Conservation (phyloP, 2,113 vertebrate species). For the Synchiropus splendidus region DNA sequence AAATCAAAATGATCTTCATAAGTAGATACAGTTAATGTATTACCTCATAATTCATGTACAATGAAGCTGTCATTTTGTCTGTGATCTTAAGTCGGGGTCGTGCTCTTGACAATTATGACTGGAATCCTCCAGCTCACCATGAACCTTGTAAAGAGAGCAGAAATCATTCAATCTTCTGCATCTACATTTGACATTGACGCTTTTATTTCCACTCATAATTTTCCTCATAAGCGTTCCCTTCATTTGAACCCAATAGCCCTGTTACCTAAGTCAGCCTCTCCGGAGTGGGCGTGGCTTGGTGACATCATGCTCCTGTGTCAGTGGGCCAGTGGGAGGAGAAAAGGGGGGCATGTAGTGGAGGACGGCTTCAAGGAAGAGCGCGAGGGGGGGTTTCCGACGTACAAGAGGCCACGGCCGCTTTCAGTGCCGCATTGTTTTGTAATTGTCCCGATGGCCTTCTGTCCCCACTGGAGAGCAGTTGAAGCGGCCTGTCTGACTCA, state of each 20-base stretch:
- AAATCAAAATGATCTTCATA: too few relatives aligned
- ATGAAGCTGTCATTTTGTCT: too few relatives aligned
- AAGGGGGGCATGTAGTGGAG: conserved; percentile 12
- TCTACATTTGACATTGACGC: too few relatives aligned
- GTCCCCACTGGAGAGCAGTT: too few relatives aligned
- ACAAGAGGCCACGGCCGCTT: conserved; percentile 19
- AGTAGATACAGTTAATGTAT: too few relatives aligned
- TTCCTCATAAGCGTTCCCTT: conserved; percentile 7
- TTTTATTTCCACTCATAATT: too few relatives aligned
- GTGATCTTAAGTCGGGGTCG: too few relatives aligned
- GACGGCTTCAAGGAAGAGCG: conserved; percentile 20
- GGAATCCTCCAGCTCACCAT: too few relatives aligned
- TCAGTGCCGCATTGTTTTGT: conserved; percentile 61
- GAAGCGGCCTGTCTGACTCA: conserved; percentile 23
- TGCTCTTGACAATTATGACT: too few relatives aligned
- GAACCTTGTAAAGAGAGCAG: too few relatives aligned
- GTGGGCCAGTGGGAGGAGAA: conserved; percentile 14
- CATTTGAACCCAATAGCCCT: conserved; percentile 34
- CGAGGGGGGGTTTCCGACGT: conserved; percentile 15
- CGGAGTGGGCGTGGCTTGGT: conserved; percentile 34
- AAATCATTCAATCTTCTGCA: too few relatives aligned
- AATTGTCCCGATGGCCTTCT: conserved; percentile 57
- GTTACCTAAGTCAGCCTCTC: conserved; percentile 57
- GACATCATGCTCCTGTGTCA: conserved; percentile 48
- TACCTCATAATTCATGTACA: too few relatives aligned